A percentile compares a stretch with the other conserved stretches of the same genome.
Evolutionary conservation across 1,140 invertebrate genomes (phyloP).

Genomic region (Lordiphosa clarofinis): DNA sequence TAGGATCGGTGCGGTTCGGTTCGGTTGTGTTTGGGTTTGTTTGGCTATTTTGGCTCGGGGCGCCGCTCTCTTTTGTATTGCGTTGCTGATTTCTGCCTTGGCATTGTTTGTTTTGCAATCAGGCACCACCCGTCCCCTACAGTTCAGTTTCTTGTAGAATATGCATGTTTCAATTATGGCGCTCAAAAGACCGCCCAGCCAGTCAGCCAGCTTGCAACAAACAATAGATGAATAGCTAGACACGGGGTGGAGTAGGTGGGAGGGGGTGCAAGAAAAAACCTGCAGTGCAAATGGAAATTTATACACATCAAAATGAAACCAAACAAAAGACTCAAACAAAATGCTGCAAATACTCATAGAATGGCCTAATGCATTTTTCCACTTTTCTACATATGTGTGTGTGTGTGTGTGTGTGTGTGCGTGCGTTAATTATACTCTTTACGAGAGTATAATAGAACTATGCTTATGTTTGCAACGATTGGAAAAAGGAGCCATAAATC

Average conservation of each 20-base stretch:
- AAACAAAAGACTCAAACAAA: slow-evolving; percentile 39
- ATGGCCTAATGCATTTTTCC: slow-evolving; percentile 52
- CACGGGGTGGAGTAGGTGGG: background rate
- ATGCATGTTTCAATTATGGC: slow-evolving; percentile 57
- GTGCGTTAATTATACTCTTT: background rate
- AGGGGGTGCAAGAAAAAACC: background rate
- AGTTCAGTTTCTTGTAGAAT: slow-evolving; percentile 39
- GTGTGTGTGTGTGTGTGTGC: slow-evolving; percentile 1
- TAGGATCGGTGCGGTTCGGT: slow-evolving; percentile 7
- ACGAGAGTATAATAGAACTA: too few species aligned
- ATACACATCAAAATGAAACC: slow-evolving; percentile 48
- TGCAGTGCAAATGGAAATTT: slow-evolving; percentile 52
- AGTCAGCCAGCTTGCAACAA: slow-evolving; percentile 19
- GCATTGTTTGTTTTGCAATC: slow-evolving; percentile 56
- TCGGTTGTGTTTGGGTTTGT: slow-evolving; percentile 11
- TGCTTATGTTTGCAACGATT: too few species aligned
- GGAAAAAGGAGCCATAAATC: too few species aligned
- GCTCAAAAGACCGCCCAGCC: slow-evolving; percentile 32
- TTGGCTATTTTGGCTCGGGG: slow-evolving; percentile 25
- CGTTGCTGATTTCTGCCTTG: slow-evolving; percentile 41
- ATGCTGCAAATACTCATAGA: slow-evolving; percentile 21
- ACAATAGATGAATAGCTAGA: slow-evolving; percentile 27
- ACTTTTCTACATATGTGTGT: slow-evolving; percentile 24
- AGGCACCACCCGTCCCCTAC: slow-evolving; percentile 3
- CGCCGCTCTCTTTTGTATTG: slow-evolving; percentile 30